phyloP scores from a whole-genome alignment of 2,797 vertebrate genomes.

The Lacerta viridis region DNA sequence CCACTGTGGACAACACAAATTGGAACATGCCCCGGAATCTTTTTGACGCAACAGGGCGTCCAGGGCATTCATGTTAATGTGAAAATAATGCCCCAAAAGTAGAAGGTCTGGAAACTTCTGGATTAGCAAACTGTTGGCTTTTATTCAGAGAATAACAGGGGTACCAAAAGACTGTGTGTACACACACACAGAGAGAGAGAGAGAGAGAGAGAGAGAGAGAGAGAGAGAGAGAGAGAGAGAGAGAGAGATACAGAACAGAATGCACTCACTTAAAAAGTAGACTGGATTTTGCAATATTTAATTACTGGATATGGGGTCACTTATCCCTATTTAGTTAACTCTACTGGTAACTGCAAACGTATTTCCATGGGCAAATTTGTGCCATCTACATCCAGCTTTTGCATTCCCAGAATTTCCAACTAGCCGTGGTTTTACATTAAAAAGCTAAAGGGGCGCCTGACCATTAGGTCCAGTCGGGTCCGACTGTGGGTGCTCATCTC shows the following conservation, averaged over 20 bases:
- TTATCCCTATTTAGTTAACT: neutral
- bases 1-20: neutral
- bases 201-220: no score
- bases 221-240: no score
- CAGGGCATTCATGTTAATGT: neutral
- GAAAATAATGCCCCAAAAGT: neutral
- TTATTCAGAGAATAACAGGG: neutral
- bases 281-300: neutral
- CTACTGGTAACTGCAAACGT: neutral
- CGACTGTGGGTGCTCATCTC: no score
- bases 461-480: no score
- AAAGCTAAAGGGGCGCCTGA: no score
- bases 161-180: neutral
- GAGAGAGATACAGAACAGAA: neutral
- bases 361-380: neutral
- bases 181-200: neutral
- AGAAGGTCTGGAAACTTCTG: neutral
- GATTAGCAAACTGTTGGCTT: neutral
- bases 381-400: no score
- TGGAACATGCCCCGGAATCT: neutral
- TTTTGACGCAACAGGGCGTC: neutral
- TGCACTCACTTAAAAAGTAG: neutral
- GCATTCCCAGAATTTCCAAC: no score
- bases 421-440: no score
- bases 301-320: neutral